Evolutionary conservation across 2,888 invertebrate genomes (phyloP).

Genomic region (Cecidostiba fungosa): DNA sequence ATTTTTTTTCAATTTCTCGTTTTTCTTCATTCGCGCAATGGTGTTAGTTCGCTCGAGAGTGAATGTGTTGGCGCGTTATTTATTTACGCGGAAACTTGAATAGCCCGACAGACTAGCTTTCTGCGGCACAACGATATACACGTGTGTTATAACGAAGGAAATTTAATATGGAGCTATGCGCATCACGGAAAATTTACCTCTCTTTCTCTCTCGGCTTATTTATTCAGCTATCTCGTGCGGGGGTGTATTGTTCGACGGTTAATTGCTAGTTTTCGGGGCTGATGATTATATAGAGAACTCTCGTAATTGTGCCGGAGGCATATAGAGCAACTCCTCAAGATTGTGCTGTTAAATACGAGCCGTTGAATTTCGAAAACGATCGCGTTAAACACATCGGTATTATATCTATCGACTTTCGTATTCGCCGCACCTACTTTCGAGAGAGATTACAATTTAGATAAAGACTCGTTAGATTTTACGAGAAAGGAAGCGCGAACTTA

Average conservation of each 20-base stretch:
- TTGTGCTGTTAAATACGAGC: too few species aligned
- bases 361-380: neutral
- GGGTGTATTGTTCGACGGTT: neutral
- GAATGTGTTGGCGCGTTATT: constrained; percentile 14
- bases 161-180: neutral
- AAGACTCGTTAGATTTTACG: constrained; percentile 54
- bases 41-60: too few species aligned
- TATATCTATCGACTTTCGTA: constrained; percentile 19
- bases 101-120: constrained; percentile 8
- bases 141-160: neutral
- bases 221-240: neutral
- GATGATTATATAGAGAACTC: neutral
- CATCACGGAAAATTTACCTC: neutral
- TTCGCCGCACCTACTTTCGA: constrained; percentile 37
- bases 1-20: constrained; percentile 45
- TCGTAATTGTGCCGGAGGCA: neutral
- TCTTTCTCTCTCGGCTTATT: neutral
- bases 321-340: neutral
- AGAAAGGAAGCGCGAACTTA: constrained; percentile 29
- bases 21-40: too few species aligned
- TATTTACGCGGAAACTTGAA: constrained; percentile 45
- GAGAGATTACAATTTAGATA: constrained; percentile 62
- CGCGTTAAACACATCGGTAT: neutral
- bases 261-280: constrained; percentile 30
- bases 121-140: neutral